phyloP scores from a whole-genome alignment of 2,888 invertebrate species.

The Papilio demoleus region DNA sequence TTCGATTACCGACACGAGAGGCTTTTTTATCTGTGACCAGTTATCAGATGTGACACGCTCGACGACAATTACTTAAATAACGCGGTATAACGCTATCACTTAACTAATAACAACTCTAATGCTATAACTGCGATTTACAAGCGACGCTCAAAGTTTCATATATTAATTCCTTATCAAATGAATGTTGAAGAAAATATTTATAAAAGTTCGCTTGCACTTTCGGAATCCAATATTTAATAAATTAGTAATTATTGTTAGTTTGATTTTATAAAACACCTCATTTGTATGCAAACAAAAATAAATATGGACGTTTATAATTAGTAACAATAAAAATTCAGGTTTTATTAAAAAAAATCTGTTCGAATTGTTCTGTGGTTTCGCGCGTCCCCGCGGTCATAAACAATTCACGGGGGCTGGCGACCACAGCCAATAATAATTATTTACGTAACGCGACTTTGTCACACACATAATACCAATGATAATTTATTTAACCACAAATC shows the following conservation, averaged over 20 bases:
- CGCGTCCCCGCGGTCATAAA: slow-evolving; percentile 53
- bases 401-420: slow-evolving; percentile 59
- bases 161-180: neutral
- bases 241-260: too few species aligned
- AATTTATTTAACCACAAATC: slow-evolving; percentile 69
- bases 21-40: slow-evolving; percentile 44
- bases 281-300: too few species aligned
- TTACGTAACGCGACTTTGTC: slow-evolving; percentile 61
- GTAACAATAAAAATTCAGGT: neutral
- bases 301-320: too few species aligned
- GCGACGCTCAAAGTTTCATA: slow-evolving; percentile 51
- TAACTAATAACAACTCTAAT: slow-evolving; percentile 66
- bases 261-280: too few species aligned
- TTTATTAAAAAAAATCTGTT: slow-evolving; percentile 22
- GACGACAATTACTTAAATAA: slow-evolving; percentile 59
- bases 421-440: slow-evolving; percentile 61
- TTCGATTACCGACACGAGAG: slow-evolving; percentile 62
- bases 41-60: slow-evolving; percentile 69
- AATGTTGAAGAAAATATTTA: neutral
- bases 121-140: slow-evolving; percentile 53
- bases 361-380: slow-evolving; percentile 41
- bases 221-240: too few species aligned
- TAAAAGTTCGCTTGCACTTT: too few species aligned
- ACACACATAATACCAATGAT: slow-evolving; percentile 53
- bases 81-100: slow-evolving; percentile 58